Percentiles rank a stretch among this genome's conserved stretches.
Conservation (phyloP, 2,888 invertebrate genomes). For the Hypolimnas misippus region DNA sequence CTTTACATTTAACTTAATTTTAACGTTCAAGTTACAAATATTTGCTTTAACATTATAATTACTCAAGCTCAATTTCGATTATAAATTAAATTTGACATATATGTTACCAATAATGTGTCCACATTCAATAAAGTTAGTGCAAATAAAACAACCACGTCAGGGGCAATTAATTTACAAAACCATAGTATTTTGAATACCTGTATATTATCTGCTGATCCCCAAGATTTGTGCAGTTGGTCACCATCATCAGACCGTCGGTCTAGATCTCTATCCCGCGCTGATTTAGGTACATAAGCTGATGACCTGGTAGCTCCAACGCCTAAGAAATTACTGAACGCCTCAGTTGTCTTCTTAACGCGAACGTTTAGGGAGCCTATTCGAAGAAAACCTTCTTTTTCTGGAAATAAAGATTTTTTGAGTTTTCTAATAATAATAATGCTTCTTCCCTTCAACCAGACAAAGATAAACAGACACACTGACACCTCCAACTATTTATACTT, state of each 20-base stretch:
- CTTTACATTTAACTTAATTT: no score
- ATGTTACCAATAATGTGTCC: no score
- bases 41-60: no score
- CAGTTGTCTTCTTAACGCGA: conserved; percentile 95
- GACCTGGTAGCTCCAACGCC: conserved; percentile 88
- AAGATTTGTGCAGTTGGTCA: conserved; percentile 92
- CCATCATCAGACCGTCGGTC: conserved; percentile 68
- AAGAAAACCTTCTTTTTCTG: conserved; percentile 95
- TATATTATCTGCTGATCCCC: conserved; percentile 96
- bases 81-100: no score
- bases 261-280: conserved; percentile 58
- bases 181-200: conserved; percentile 76
- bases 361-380: conserved; percentile 96
- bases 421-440: background rate
- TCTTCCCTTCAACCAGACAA: background rate
- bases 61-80: no score
- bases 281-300: conserved; percentile 75
- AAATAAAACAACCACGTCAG: no score
- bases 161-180: no score
- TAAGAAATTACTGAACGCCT: conserved; percentile 95
- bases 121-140: no score
- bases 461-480: background rate
- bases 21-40: no score
- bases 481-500: no score
- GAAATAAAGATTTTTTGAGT: conserved; percentile 36